Base-by-base conservation (phyloP, 2,888 invertebrate species). In the Hirtodrosophila duncani region DNA sequence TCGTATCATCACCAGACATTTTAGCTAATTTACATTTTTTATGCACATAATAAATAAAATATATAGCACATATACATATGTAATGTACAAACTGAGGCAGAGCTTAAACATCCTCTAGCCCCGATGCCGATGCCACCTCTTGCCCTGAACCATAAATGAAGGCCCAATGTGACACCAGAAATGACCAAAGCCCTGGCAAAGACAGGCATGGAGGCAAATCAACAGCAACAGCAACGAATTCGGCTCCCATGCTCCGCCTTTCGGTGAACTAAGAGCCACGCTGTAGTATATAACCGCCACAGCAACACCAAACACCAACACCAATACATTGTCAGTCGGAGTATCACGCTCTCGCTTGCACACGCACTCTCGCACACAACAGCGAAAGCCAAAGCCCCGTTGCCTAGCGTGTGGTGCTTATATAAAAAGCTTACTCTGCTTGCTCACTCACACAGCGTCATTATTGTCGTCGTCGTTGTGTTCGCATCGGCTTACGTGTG, bases 171-270 rank as follows among this genome's bases (percentile, higher is more conserved):
- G 58, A 59, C 52, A 59, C 38, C 48, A n/a, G n/a, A n/a, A n/a
- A n/a, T n/a, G n/a, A n/a, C n/a, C n/a, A n/a, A n/a, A n/a, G n/a
- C n/a, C n/a, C n/a, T n/a, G n/a, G n/a, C n/a, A n/a, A n/a, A n/a
- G n/a, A n/a, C n/a, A n/a, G n/a, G n/a, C n/a, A n/a, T n/a, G n/a
- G n/a, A n/a, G n/a, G n/a, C n/a, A n/a, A n/a, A n/a, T n/a, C n/a
- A n/a, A n/a, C n/a, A n/a, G n/a, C n/a, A n/a, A n/a, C n/a, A n/a
- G n/a, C n/a, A n/a, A n/a, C n/a, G n/a, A n/a, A n/a, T n/a, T 56
- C 31, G 51, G 67, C 63, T 68, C 83, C 80, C 83, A 82, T 83
- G 83, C 83, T 79, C 83, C 83, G 83, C 83, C 83, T 83, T 77
- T 67, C 65, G 43, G 14, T 16, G n/a, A 23, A 16, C 11, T 17